Evolutionary conservation across 92 coral and sea anemone genomes (phyloP).

Genomic region (Meandrina meandrites): DNA sequence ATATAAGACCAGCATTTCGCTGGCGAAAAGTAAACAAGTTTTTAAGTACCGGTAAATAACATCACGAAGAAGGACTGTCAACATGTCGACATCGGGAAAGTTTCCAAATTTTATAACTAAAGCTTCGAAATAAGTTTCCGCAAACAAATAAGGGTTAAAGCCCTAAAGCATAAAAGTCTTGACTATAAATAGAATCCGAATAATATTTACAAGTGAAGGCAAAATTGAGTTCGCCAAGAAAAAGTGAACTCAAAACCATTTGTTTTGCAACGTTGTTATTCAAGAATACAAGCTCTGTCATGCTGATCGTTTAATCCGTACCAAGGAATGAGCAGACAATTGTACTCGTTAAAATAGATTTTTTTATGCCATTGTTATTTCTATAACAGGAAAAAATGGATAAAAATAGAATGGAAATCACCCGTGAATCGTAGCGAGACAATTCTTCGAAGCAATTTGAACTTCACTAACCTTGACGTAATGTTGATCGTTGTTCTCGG

Average conservation of each 20-base stretch:
- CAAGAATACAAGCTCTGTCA: not conserved
- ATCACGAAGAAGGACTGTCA: not conserved
- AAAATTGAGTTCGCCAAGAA: not conserved
- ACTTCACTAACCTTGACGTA: not conserved
- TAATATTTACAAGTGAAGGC: not conserved
- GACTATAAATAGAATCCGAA: not conserved
- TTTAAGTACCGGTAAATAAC: not conserved
- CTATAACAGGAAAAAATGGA: not conserved
- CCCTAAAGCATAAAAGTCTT: not conserved
- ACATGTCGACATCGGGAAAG: not conserved
- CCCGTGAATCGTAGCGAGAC: not conserved
- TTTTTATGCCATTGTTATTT: not conserved
- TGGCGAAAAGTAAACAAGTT: slow-evolving; percentile 9
- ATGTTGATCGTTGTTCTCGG: not conserved
- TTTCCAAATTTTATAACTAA: not conserved
- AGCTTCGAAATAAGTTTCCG: not conserved
- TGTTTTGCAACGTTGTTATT: not conserved
- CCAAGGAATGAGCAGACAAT: not conserved
- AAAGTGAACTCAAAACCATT: not conserved
- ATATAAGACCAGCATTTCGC: not conserved
- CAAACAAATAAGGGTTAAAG: not conserved
- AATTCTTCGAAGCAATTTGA: not conserved
- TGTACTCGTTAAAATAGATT: not conserved
- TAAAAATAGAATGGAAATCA: not conserved
- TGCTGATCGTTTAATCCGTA: not conserved